Evolutionary conservation across 2,113 vertebrate genomes (phyloP).

Genomic region (Elaphurus davidianus): DNA sequence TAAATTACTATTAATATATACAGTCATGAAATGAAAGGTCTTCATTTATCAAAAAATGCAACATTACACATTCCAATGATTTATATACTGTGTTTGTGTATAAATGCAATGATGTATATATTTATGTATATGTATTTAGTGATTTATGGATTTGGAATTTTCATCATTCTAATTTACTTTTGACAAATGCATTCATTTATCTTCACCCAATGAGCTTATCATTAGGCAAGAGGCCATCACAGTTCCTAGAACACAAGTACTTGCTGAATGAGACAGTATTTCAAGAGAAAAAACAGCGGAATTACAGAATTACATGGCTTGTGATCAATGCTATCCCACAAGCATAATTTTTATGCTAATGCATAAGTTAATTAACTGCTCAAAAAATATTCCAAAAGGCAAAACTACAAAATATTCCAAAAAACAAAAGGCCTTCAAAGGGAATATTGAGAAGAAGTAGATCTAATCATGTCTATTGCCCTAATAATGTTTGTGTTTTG

Average conservation of each 20-base stretch:
- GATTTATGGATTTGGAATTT: background rate
- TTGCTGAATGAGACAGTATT: background rate
- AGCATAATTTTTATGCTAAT: background rate
- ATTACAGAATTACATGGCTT: background rate
- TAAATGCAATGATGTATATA: background rate
- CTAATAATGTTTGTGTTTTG: background rate
- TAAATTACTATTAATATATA: background rate
- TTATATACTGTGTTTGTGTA: background rate
- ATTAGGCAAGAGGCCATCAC: background rate
- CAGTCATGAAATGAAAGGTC: background rate
- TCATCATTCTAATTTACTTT: constrained; percentile 1
- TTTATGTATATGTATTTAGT: background rate
- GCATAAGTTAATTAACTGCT: background rate
- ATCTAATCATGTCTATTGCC: background rate
- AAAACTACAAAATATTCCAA: background rate
- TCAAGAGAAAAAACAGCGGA: background rate
- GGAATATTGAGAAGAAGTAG: background rate
- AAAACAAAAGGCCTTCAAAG: background rate
- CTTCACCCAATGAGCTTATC: background rate
- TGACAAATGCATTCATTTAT: background rate
- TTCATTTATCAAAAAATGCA: background rate
- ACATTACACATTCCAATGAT: background rate
- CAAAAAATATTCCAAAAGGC: background rate
- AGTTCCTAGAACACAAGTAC: background rate
- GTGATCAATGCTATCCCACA: background rate